Evolutionary conservation across 2,113 vertebrate species (phyloP).

Genomic region (Petrocephalus zakoni): DNA sequence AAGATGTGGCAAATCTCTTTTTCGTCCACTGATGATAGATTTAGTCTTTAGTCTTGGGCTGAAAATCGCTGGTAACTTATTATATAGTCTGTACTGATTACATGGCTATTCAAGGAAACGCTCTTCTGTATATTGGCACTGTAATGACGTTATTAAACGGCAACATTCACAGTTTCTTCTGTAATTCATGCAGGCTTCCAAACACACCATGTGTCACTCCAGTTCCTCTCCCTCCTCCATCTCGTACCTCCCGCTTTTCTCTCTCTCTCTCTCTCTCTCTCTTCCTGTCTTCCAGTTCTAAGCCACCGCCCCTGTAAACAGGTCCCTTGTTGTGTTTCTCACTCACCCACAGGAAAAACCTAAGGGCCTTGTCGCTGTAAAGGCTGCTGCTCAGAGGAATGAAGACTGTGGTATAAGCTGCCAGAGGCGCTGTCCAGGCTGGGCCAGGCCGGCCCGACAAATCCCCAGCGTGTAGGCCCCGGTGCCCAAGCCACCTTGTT

Average conservation of each 20-base stretch:
- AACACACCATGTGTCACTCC: not conserved
- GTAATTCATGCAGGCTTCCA: not conserved
- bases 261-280: not conserved
- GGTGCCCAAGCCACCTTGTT: constrained; percentile 52
- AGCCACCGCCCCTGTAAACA: not conserved
- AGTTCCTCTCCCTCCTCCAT: not conserved
- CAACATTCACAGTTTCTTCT: not conserved
- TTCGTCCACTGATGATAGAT: not conserved
- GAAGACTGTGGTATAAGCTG: constrained; percentile 65
- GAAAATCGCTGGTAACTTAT: not conserved
- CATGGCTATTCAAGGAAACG: not conserved
- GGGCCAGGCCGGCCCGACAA: constrained; percentile 22
- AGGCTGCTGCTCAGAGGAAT: constrained; percentile 68
- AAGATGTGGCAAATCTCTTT: not conserved
- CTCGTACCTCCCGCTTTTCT: not conserved
- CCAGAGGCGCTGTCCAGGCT: constrained; percentile 57
- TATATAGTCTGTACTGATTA: not conserved
- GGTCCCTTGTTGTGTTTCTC: not conserved
- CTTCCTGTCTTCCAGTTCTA: not conserved
- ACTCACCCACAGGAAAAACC: constrained; percentile 69
- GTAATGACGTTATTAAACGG: not conserved
- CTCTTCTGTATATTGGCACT: not conserved
- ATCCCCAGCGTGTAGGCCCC: constrained; percentile 54
- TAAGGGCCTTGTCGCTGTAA: constrained; percentile 63
- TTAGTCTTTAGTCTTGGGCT: not conserved